Evolutionary conservation across 2,888 invertebrate species (phyloP).

Genomic region (Acleris cristana): DNA sequence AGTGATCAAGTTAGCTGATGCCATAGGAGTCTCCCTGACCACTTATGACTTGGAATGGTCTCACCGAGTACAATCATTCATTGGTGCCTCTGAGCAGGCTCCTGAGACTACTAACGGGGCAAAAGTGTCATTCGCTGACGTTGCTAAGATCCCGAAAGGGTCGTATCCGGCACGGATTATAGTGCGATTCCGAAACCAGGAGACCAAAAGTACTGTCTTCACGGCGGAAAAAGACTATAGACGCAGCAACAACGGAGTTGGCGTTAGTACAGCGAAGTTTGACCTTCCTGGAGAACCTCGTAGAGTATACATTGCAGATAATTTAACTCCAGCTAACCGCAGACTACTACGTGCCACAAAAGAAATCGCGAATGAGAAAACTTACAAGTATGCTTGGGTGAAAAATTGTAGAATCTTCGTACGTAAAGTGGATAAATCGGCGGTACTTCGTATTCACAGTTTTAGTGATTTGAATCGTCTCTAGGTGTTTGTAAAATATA

Average conservation of each 20-base stretch:
- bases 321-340: not conserved
- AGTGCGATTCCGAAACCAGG: not conserved
- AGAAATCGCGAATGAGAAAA: not conserved
- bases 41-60: not conserved
- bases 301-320: not conserved
- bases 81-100: not conserved
- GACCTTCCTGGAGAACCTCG: not conserved
- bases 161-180: not conserved
- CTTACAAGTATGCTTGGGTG: not conserved
- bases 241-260: not conserved
- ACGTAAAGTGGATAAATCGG: not conserved
- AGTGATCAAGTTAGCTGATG: not conserved
- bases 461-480: not conserved
- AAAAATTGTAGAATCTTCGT: not conserved
- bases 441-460: not conserved
- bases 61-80: not conserved
- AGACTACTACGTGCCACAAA: not conserved
- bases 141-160: not conserved
- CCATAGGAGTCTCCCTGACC: not conserved
- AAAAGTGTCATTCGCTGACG: not conserved
- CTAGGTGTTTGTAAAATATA: slow-evolving; percentile 10
- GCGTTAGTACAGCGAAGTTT: not conserved
- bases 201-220: not conserved
- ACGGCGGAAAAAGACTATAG: not conserved
- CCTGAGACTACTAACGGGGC: not conserved